Conservation (phyloP, 2,797 vertebrate genomes). For the Anomalospiza imberbis region DNA sequence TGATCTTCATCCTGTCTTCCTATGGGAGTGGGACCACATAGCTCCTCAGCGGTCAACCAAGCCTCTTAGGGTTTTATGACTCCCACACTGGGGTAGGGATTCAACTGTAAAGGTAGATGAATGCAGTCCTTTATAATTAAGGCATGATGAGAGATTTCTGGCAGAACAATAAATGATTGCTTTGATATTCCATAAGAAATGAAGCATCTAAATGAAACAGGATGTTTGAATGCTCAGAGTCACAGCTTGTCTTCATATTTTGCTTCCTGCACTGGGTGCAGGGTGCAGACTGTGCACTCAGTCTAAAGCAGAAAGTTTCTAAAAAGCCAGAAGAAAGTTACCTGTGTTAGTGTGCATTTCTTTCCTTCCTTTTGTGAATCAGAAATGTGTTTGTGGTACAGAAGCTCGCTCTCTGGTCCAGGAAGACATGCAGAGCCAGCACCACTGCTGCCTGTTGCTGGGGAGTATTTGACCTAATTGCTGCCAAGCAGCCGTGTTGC, state of each 20-base stretch:
- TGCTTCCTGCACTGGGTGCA: background rate
- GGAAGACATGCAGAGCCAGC: background rate
- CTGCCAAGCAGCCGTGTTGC: constrained; percentile 13
- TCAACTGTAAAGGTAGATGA: background rate
- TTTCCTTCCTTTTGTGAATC: background rate
- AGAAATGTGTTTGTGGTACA: background rate
- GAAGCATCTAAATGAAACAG: background rate
- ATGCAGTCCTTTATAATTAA: background rate
- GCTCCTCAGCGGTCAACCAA: background rate
- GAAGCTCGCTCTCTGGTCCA: background rate
- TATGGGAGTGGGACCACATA: background rate
- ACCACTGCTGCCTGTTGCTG: background rate
- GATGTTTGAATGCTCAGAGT: background rate
- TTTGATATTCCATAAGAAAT: background rate
- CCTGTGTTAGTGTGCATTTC: background rate
- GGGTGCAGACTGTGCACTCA: background rate
- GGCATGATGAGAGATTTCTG: background rate
- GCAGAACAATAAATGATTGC: background rate
- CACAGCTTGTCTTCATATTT: background rate
- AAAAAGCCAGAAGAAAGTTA: background rate
- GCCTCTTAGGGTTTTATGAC: background rate
- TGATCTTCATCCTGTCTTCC: background rate
- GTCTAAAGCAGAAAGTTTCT: background rate
- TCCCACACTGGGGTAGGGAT: background rate
- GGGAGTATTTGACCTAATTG: background rate